Evolutionary conservation across 2,888 invertebrate species (phyloP).

Genomic region (Gastrophysa polygoni): DNA sequence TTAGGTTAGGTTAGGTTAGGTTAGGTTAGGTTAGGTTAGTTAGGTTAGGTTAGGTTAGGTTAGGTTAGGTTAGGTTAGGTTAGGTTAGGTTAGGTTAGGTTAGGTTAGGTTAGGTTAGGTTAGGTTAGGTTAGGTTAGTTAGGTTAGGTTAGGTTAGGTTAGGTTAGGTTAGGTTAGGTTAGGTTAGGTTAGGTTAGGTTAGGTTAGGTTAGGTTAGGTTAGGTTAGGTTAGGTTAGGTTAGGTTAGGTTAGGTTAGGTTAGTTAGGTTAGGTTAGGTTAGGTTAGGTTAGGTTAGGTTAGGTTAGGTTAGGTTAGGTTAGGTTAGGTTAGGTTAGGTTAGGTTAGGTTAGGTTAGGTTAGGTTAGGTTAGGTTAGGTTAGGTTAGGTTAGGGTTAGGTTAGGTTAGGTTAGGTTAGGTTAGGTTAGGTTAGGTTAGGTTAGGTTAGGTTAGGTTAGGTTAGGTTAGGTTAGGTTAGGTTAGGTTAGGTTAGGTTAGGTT

Average conservation of each 20-base stretch:
- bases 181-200: conserved; percentile 35
- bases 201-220: conserved; percentile 33
- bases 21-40: neutral
- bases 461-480: no score
- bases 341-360: conserved; percentile 3
- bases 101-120: conserved; percentile 21
- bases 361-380: no score
- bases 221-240: conserved; percentile 35
- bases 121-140: conserved; percentile 31
- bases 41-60: conserved; percentile 14
- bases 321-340: conserved; percentile 8
- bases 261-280: no score
- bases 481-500: no score
- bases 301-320: conserved; percentile 11
- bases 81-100: conserved; percentile 15
- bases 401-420: no score
- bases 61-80: conserved; percentile 18
- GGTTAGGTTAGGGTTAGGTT: no score
- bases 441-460: no score
- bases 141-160: conserved; percentile 35
- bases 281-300: no score
- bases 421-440: no score
- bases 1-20: no score
- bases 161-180: conserved; percentile 36
- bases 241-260: conserved; percentile 31